These are phyloP conservation scores for Chlorops oryzae DNA, from an alignment of 1,140 invertebrate species.

Conservation along the genomic window DNA sequence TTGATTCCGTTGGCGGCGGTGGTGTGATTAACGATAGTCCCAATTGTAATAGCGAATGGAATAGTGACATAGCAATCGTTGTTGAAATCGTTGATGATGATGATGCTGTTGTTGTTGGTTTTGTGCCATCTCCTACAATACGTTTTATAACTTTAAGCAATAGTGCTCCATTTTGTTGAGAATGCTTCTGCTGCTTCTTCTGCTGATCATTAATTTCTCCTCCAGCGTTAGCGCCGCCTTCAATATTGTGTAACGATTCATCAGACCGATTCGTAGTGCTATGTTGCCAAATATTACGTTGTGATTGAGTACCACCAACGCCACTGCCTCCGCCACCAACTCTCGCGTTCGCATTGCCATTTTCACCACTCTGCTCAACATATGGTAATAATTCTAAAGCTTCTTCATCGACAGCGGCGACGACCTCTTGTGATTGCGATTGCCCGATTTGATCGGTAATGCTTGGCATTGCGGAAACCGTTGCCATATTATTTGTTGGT, in stretches of 20 bases:
- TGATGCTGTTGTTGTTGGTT: constrained; percentile 43
- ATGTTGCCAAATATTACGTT: constrained; percentile 34
- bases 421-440: no score
- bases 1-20: constrained; percentile 59
- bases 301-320: constrained; percentile 40
- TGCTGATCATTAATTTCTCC: no score
- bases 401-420: constrained; percentile 23
- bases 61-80: constrained; percentile 65
- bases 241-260: constrained; percentile 36
- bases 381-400: constrained; percentile 47
- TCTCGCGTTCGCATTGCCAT: no score
- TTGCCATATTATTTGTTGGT: constrained; percentile 48
- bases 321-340: constrained; percentile 30
- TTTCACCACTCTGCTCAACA: no score
- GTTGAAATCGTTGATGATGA: constrained; percentile 46
- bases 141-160: constrained; percentile 67
- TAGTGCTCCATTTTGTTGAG: constrained; percentile 66
- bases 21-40: constrained; percentile 60
- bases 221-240: no score
- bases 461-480: constrained; percentile 44
- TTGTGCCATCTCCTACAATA: constrained; percentile 66
- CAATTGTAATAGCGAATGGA: constrained; percentile 71
- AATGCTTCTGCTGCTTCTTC: no score
- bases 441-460: constrained; percentile 40
- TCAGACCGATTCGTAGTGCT: constrained; percentile 25